Base-by-base conservation (phyloP, 2,797 vertebrate genomes). In the Enteromius radiatus region DNA sequence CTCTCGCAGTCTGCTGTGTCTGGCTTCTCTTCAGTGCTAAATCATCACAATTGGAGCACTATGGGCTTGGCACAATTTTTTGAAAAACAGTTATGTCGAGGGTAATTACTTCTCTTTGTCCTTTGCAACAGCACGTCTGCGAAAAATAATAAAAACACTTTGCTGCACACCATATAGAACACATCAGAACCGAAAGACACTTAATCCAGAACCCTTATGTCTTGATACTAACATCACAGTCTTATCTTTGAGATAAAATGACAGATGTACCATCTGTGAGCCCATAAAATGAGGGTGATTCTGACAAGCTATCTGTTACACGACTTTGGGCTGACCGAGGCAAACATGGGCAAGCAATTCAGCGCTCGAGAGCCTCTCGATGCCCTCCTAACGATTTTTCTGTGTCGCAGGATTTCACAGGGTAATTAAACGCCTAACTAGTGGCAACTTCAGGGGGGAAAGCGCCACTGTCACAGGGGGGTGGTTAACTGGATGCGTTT, bases 261-360 rank as follows among this genome's bases (percentile, higher is more conserved):
- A 84, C 63, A 71, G 68, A 84, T 80, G 80, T 78, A 70, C 83
- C 86, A 88, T 87, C 74, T 89, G 86, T 56, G 76, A 79, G 79
- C 68, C 64, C 71, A 82, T 36, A 76, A 84, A 84, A 70, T 28
- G 45, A 52, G 75, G 43, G 33, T 26, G 68, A 81, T 76, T 59
- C 78, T 82, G 68, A 87, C 83, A 80, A 87, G 75, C 85, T 84
- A 85, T 87, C 84, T 15, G 54, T 86, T 83, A 78, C 85, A 76
- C 69, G 47, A 77, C 82, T 52, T 71, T 11, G 5, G 71, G 81
- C 33, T 79, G 74, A 81, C 61, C 81, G 73, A 56, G 54, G 81
- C 61, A 81, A 87, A 84, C 88, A 79, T 47, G 33, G 38, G 45
- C 11, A 70, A 14, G n/a, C 15, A 21, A 43, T 71, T 26, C n/a